Conservation (phyloP, 2,797 vertebrate species). For the Triplophysa yarkandensis region DNA sequence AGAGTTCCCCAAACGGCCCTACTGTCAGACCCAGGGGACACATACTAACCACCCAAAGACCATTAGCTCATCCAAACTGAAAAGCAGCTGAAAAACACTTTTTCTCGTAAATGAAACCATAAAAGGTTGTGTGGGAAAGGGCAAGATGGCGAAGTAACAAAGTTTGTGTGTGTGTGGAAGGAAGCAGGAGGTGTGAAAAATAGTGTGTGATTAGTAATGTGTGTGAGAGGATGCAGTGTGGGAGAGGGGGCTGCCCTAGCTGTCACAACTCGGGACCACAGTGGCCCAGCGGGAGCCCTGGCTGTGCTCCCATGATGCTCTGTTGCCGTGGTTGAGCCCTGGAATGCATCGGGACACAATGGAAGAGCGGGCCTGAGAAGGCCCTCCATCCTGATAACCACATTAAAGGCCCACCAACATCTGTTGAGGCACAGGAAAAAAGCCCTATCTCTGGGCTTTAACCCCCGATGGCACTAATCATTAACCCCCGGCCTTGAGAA, state of each 20-base stretch:
- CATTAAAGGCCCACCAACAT: conserved; percentile 98
- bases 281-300: conserved; percentile 78
- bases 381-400: conserved; percentile 95
- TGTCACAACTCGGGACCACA: conserved; percentile 76
- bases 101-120: conserved; percentile 45
- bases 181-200: conserved; percentile 67
- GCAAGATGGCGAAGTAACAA: conserved; percentile 60
- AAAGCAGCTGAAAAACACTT: conserved; percentile 14
- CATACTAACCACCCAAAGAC: conserved; percentile 5
- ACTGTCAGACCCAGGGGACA: not conserved
- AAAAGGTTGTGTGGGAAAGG: conserved; percentile 60
- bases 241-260: conserved; percentile 65
- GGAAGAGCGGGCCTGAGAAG: conserved; percentile 85
- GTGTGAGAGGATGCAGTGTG: conserved; percentile 58
- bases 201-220: conserved; percentile 55
- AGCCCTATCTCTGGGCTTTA: conserved; percentile 89
- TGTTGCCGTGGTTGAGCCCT: conserved; percentile 87
- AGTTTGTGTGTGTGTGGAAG: conserved; percentile 67
- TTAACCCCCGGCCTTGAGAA: conserved; percentile 88
- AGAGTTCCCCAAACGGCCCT: not conserved
- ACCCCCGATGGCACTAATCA: conserved; percentile 94
- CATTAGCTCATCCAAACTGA: conserved; percentile 29
- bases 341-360: conserved; percentile 89
- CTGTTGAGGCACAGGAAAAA: conserved; percentile 91
- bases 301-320: conserved; percentile 79